Evolutionary conservation across 2,797 vertebrate genomes (phyloP), one percentile per base, ranked within the genome.

Genomic region (Clarias platycephalus): DNA sequence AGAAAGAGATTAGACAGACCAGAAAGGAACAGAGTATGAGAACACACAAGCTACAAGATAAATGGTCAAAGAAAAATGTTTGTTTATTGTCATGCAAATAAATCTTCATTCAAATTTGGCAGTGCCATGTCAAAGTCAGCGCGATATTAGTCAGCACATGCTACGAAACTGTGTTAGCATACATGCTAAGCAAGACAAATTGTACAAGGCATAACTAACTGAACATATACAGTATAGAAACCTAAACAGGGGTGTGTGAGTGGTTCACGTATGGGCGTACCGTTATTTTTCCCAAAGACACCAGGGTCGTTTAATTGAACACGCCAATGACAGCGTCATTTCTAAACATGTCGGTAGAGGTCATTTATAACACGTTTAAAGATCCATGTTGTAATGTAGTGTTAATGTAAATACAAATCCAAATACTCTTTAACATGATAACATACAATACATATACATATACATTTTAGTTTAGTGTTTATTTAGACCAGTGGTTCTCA

Each of bases 71-170:
- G 58, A 49, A 83, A 76, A 74, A 62, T 20, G 75, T 72, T 28
- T 44, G 63, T 89, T 89, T 89, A 89, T 89, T 89, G 71, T 78
- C 80, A 89, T 87, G 84, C 88, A 87, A 87, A 86, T 67, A 53
- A 76, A 58, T 75, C 63, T 57, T 68, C 55, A 79, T 67, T 85
- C 15, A 68, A 72, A 74, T 58, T 53, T 80, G 76, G 76, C 79
- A 85, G 53, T 86, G 78, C 63, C 71, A 64, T 34, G 49, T 49
- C 49, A 86, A 82, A 60, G 72, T 40, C 9, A 22, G 81, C 58
- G 81, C 34, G 63, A 44, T 82, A 31, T 70, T 68, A 66, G 49
- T 72, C 72, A 63, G 37, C n/a, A 26, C 53, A n/a, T 34, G 28
- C 67, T 57, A 72, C 9, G 40, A 75, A 77, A 57, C 62, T 31